Evolutionary conservation across 2,888 invertebrate genomes (phyloP).

Genomic region (Linnaemya tessellans): DNA sequence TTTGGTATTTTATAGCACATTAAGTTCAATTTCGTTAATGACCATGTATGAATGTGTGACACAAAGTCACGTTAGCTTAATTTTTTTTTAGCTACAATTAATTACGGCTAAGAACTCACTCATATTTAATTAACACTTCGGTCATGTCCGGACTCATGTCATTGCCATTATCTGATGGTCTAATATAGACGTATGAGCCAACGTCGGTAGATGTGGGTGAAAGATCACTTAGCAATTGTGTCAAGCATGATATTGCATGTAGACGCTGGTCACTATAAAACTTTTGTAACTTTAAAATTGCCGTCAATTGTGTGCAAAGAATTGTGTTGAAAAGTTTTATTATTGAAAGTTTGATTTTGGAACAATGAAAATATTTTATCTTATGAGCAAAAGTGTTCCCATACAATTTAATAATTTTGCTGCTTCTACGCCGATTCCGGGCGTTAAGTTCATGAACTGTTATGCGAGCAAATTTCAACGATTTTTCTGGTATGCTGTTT

Average conservation of each 20-base stretch:
- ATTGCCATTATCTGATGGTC: neutral
- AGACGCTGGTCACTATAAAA: neutral
- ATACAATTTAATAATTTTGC: slow-evolving; percentile 38
- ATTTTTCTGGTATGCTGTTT: slow-evolving; percentile 36
- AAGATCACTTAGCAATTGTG: slow-evolving; percentile 19
- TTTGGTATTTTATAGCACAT: slow-evolving; percentile 36
- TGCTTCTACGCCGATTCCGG: slow-evolving; percentile 22
- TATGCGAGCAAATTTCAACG: neutral
- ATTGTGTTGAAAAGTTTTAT: neutral
- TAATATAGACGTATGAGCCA: neutral
- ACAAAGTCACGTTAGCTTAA: slow-evolving; percentile 18
- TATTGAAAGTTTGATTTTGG: neutral
- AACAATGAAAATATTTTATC: slow-evolving; percentile 35
- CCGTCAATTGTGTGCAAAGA: no score
- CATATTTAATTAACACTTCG: slow-evolving; percentile 61
- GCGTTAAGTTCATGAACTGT: slow-evolving; percentile 44
- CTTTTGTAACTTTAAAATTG: neutral
- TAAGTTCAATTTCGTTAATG: slow-evolving; percentile 54
- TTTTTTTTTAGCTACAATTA: slow-evolving; percentile 1
- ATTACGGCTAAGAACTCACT: slow-evolving; percentile 8
- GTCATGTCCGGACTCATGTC: slow-evolving; percentile 26
- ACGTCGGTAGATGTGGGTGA: neutral
- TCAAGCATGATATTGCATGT: neutral
- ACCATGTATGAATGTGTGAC: slow-evolving; percentile 48
- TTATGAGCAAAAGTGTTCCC: slow-evolving; percentile 30